Evolutionary conservation across 2,113 vertebrate species (phyloP), one percentile per base, ranked within the genome.

Genomic region (Xenotilapia flavipinnis): DNA sequence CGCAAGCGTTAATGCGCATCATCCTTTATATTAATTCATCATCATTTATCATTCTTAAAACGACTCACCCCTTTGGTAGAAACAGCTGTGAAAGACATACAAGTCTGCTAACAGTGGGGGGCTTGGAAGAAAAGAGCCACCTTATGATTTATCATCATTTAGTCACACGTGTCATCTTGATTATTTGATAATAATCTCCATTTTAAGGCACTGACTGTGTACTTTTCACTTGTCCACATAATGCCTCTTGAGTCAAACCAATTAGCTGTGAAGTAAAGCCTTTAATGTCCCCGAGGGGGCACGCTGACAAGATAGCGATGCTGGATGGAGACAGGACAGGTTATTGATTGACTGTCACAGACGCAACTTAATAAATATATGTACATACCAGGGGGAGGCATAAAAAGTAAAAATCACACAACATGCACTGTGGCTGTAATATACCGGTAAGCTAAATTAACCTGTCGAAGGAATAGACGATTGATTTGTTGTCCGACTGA

Each of bases 401-500:
- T 36, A 9, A 33, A 15, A 12, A 58, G 14, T 28, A 36, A 81
- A 28, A 28, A 7, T 19, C 14, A 55, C 15, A 77, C 51, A 75
- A 55, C 21, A 83, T 17, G 7, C 21, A 56, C n/a, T 1, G 14
- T 21, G 9, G n/a, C 36, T 81, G 89, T 80, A 65, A 62, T 86
- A 60, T 81, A 87, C 33, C 6, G 26, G 8, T 45, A 9, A 55
- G 84, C 53, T 65, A 84, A 86, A 93, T 88, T 9, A 89, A 87
- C 53, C 90, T 31, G 85, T 83, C 26, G 5, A 65, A 51, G 31
- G n/a, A 65, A 49, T 1, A 45, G 26, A 21, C 42, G 10, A 91
- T 56, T 89, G 89, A 92, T 90, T 92, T 87, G 79, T 87, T 55
- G 88, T 81, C 55, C 2, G 84, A 91, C 42, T 84, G 88, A 89